Base-by-base conservation (phyloP, 2,888 invertebrate species). In the Crepidodera aurea region DNA sequence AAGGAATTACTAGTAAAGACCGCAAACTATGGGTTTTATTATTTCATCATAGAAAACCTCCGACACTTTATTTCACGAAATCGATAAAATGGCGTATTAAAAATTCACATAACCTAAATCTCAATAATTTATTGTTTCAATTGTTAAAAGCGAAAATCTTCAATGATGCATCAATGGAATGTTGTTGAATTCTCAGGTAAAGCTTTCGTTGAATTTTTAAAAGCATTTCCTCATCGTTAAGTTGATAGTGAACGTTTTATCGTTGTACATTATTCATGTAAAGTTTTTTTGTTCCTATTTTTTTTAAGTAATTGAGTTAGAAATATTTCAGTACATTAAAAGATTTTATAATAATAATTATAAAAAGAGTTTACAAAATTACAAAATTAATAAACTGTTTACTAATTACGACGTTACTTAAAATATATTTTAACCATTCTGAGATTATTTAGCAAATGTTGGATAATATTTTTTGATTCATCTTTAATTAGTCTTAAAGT, bases 121-220 rank as follows among this genome's bases (percentile, higher is more conserved):
- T 48, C 25, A 48, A 48, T 27, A 13, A 48, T 27, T n/a, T 19
- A 27, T 48, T 27, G 48, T 48, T 27, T 27, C 12, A 27, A 48
- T 29, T 27, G 12, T 13, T 27, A 19, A 15, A 48, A 48, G 27
- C 12, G 27, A 27, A 48, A 40, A 27, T 25, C n/a, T 46, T 46
- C 25, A 46, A 46, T 46, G 46, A 19, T 46, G 46, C 25, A 46
- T 46, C 13, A 25, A 46, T 46, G 13, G 46, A 15, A 25, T 22
- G 10, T 10, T 22, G 46, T 48, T 48, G 27, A 29, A 48, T 12
- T 25, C 15, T 27, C 25, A 2, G 15, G 2, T 15, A 27, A 48
- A 48, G 48, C 48, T 48, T 46, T 48, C 27, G 48, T 27, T 48
- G 48, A 48, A 27, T 48, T 48, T 48, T 48, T 48, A 48, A 48